Base-by-base conservation (phyloP, 2,797 vertebrate species). In the Anguilla megastoma region DNA sequence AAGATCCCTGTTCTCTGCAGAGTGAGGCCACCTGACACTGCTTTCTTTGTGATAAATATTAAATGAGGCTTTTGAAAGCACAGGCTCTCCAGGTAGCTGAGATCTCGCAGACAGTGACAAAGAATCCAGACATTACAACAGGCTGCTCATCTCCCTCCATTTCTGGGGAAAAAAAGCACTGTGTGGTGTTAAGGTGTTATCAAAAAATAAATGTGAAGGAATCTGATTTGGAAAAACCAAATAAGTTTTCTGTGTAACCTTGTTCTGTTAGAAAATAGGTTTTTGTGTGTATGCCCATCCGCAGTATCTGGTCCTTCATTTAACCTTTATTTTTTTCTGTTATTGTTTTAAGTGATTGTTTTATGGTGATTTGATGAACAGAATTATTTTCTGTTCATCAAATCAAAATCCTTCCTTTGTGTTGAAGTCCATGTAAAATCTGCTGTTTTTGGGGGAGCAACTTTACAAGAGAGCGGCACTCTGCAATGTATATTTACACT, bases 51-150 rank as follows among this genome's bases (percentile, higher is more conserved):
- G 82, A 87, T 69, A 50, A 54, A 84, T 87, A 50, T 82, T 69
- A 84, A 66, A 84, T 84, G 56, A 84, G n/a, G 76, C 79, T 84
- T 87, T 87, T 69, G 79, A 83, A 87, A 87, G 60, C 58, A 9
- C 66, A 84, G 66, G n/a, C 87, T 84, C 60, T 69, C 45, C 12
- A 18, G 80, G 80, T 54, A 71, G 63, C 60, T 84, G n/a, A 84
- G 80, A 71, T 24, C 14, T 63, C 16, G 14, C 16, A 24, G 21
- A 63, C 14, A 14, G 58, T 63, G 58, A 21, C 58, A 63, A 24
- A 24, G 58, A 63, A 63, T 16, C 50, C 18, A 63, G 58, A 3
- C 58, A 18, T 18, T 63, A 24, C 12, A 4, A 63, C 12, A 14
- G 58, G 58, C 16, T 21, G 14, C 58, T 63, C 16, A 18, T 63